phyloP scores from a whole-genome alignment of 2,888 invertebrate genomes.

The Ceramica pisi region DNA sequence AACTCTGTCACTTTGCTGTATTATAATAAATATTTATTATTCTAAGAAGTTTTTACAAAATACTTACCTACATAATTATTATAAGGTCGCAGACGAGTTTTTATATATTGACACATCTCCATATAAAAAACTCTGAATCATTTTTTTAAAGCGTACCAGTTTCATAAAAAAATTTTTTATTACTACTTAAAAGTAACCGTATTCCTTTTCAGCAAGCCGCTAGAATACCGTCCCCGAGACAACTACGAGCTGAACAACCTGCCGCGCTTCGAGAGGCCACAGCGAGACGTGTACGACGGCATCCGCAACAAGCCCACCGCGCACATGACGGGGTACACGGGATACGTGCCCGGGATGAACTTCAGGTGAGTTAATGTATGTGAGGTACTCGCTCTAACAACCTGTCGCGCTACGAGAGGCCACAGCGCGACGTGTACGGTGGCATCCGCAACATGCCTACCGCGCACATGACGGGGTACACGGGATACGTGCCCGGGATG shows the following conservation, averaged over 20 bases:
- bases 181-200: no score
- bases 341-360: constrained; percentile 93
- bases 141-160: no score
- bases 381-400: constrained; percentile 74
- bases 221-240: constrained; percentile 90
- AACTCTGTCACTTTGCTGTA: no score
- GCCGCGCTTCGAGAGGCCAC: constrained; percentile 76
- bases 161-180: no score
- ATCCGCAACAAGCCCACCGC: constrained; percentile 83
- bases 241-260: constrained; percentile 85
- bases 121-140: no score
- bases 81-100: no score
- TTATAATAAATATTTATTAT: no score
- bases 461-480: constrained; percentile 93
- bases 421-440: constrained; percentile 85
- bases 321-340: constrained; percentile 93
- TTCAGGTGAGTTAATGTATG: constrained; percentile 81
- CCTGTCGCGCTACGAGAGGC: constrained; percentile 76
- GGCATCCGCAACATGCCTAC: constrained; percentile 84
- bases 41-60: no score
- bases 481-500: constrained; percentile 94
- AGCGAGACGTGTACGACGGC: constrained; percentile 87
- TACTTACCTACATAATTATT: no score
- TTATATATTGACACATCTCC: no score
- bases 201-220: constrained; percentile 85